Evolutionary conservation across 2,797 vertebrate genomes (phyloP), one percentile per base, ranked within the genome.

Genomic region (Percopsis omiscomaycus): DNA sequence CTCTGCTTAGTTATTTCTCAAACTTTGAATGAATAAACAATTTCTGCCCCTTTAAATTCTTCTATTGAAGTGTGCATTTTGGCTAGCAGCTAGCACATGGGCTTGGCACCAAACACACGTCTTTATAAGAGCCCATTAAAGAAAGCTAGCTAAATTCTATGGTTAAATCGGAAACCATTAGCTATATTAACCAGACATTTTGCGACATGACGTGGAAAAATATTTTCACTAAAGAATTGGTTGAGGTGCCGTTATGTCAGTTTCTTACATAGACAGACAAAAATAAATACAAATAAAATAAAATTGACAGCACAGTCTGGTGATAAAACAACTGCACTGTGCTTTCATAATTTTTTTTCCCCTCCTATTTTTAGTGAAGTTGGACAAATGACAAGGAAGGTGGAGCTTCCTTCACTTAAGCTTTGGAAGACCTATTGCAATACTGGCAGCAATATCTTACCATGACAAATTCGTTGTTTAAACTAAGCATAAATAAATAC

Each of bases 21-120:
- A 69, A 62, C 64, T 60, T 13, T 60, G 66, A 69, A 81, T 83
- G 67, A 56, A 59, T 66, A 42, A 56, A 59, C 63, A 55, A 69
- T 70, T 77, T 63, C 53, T 55, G 32, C 37, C 28, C 51, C 76
- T 55, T 80, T 81, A 55, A 76, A 65, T 80, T 81, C 61, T 71
- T 66, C 54, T 42, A 53, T 14, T 63, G 73, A 29, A 66, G 70
- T 13, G 54, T 13, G 65, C 47, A 55, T 59, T 56, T 28, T 57
- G 57, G 28, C 61, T 58, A 44, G 58, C 72, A 71, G 12, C n/a
- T 15, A 51, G 37, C 9, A 42, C 37, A 42, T 42, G 37, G 50
- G 54, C 49, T 42, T 30, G 46, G 48, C 54, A 63, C 37, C 49
- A 71, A 76, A 69, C 55, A 68, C 37, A 51, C 0, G 1, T 48